Conservation (phyloP, 1,140 invertebrate genomes). For the Neocloeon triangulifer region DNA sequence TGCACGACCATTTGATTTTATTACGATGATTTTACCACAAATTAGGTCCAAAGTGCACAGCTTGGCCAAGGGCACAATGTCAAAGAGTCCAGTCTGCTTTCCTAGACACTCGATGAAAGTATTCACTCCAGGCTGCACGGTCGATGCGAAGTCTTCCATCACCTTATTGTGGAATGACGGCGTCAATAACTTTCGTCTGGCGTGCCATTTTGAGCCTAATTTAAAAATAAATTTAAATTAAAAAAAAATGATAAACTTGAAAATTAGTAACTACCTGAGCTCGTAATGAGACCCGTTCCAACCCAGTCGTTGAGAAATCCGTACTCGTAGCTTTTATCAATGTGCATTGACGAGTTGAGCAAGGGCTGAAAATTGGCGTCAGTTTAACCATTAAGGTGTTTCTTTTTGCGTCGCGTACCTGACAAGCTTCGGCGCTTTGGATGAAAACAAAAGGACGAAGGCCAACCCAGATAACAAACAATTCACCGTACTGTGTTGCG, state of each 20-base stretch:
- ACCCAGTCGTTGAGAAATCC: constrained; percentile 33
- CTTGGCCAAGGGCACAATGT: constrained; percentile 29
- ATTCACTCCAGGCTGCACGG: constrained; percentile 19
- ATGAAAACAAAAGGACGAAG: constrained; percentile 16
- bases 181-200: constrained; percentile 41
- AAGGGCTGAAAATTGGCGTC: constrained; percentile 12
- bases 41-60: constrained; percentile 46
- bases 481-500: constrained; percentile 14
- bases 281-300: constrained; percentile 31
- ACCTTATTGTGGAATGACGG: constrained; percentile 58
- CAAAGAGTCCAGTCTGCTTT: constrained; percentile 29
- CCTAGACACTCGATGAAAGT: constrained; percentile 33
- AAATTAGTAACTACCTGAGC: constrained; percentile 15
- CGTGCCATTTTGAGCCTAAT: constrained; percentile 43
- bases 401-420: no score
- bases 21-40: constrained; percentile 41
- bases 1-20: no score
- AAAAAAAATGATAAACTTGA: constrained; percentile 2
- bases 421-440: constrained; percentile 13
- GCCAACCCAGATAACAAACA: constrained; percentile 16
- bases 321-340: constrained; percentile 37
- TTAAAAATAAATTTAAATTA: not conserved
- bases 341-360: constrained; percentile 20
- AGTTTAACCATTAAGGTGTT: no score
- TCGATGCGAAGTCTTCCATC: constrained; percentile 34